Evolutionary conservation across 2,888 invertebrate genomes (phyloP), one percentile per base, ranked within the genome.

Genomic region (Crocallis elinguaria): DNA sequence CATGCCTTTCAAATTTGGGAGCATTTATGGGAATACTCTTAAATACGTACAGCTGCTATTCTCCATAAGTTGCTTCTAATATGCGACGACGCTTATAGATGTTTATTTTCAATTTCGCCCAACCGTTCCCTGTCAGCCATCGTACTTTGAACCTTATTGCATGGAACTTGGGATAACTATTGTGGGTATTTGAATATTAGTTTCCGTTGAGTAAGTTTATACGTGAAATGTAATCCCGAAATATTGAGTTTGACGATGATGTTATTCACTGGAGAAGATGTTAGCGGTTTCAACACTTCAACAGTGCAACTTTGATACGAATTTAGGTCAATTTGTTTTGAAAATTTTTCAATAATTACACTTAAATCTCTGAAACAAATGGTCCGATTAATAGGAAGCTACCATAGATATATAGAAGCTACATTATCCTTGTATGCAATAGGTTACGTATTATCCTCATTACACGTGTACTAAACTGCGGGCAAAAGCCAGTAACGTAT

Each of bases 91-190:
- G 27, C 13, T 35, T 27, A 13, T n/a, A 33, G n/a, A 44, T 44
- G 50, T 50, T 50, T 50, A 43, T 44, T 50, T 50, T 50, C 50
- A 50, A 50, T 50, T 50, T 50, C 44, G 17, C 27, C n/a, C n/a
- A 50, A 50, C 42, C 30, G 1, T 37, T 44, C 14, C 21, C 9
- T 11, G 16, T 17, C 21, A 16, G n/a, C 32, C 19, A 13, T n/a
- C 16, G 1, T n/a, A 44, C 12, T 50, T n/a, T 19, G 16, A 30
- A 27, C 50, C 14, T 4, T 50, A 50, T 30, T 2, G 5, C 32
- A 11, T 8, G 1, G 29, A 7, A 5, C 8, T 19, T 11, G 44
- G 8, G 23, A 17, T 17, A 2, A 16, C 0, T 11, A 27, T 30
- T 21, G 5, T 0, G 17, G 8, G 0, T 19, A 13, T 1, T 2